phyloP scores from a whole-genome alignment of 2,888 invertebrate species.

The Euplexia lucipara region DNA sequence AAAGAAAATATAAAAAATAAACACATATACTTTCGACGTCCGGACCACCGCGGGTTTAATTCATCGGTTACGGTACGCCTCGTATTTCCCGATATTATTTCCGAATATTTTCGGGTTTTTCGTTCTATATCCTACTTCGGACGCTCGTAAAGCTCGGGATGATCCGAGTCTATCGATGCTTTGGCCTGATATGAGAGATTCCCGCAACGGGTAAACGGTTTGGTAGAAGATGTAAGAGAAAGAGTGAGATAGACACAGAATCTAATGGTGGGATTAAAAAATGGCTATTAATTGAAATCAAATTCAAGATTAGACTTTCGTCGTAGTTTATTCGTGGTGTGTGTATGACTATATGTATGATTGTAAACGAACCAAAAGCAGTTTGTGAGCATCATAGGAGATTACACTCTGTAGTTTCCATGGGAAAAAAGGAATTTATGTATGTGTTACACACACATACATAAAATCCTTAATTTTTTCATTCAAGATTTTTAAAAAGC shows the following conservation, averaged over 20 bases:
- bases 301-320: too few species aligned
- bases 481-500: too few species aligned
- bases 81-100: slow-evolving; percentile 85
- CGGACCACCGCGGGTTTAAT: slow-evolving; percentile 71
- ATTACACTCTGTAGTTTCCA: too few species aligned
- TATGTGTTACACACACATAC: too few species aligned
- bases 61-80: slow-evolving; percentile 79
- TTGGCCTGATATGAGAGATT: slow-evolving; percentile 85
- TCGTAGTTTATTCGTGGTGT: too few species aligned
- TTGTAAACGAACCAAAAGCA: too few species aligned
- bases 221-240: slow-evolving; percentile 55
- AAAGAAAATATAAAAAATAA: slow-evolving; percentile 12
- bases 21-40: slow-evolving; percentile 12
- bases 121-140: slow-evolving; percentile 74
- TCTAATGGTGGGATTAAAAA: too few species aligned
- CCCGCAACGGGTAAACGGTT: slow-evolving; percentile 70
- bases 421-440: too few species aligned
- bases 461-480: too few species aligned
- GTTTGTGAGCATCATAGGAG: too few species aligned
- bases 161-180: slow-evolving; percentile 84
- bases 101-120: slow-evolving; percentile 81
- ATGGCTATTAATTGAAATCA: too few species aligned
- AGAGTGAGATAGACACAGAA: background rate
- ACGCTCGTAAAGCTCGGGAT: slow-evolving; percentile 86
- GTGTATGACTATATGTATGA: too few species aligned